Evolutionary conservation across 2,113 vertebrate genomes (phyloP).

Genomic region (Acrocephalus arundinaceus): DNA sequence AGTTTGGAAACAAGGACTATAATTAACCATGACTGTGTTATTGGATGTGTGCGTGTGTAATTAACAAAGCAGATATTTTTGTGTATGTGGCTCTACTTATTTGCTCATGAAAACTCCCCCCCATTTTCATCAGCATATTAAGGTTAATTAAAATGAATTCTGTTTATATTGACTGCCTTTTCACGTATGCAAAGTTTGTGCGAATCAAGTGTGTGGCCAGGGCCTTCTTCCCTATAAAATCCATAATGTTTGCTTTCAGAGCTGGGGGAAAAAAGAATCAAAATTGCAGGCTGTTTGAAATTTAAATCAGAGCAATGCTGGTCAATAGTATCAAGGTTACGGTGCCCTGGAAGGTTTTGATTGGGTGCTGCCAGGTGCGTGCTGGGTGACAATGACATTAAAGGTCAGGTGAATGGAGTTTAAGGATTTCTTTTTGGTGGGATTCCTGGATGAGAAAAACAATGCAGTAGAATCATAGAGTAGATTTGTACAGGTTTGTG

Average conservation of each 20-base stretch:
- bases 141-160: constrained; percentile 84
- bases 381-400: constrained; percentile 37
- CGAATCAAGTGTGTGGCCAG: constrained; percentile 61
- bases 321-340: constrained; percentile 74
- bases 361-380: constrained; percentile 5
- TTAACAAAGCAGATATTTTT: constrained; percentile 65
- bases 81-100: constrained; percentile 31
- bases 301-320: constrained; percentile 75
- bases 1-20: constrained; percentile 16
- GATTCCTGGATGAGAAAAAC: neutral
- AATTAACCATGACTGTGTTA: constrained; percentile 63
- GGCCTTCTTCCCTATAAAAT: constrained; percentile 77
- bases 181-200: constrained; percentile 77
- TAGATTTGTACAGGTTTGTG: neutral
- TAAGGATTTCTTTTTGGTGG: neutral
- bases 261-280: constrained; percentile 66
- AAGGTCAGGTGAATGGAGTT: constrained; percentile 1
- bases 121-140: constrained; percentile 77
- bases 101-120: constrained; percentile 64
- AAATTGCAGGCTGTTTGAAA: constrained; percentile 77
- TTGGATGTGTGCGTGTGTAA: constrained; percentile 43
- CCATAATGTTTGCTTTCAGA: constrained; percentile 76
- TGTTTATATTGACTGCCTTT: constrained; percentile 78
- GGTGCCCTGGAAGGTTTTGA: constrained; percentile 42
- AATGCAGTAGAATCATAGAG: neutral